Conservation (phyloP, 2,113 vertebrate species). For the Poicephalus meyeri region DNA sequence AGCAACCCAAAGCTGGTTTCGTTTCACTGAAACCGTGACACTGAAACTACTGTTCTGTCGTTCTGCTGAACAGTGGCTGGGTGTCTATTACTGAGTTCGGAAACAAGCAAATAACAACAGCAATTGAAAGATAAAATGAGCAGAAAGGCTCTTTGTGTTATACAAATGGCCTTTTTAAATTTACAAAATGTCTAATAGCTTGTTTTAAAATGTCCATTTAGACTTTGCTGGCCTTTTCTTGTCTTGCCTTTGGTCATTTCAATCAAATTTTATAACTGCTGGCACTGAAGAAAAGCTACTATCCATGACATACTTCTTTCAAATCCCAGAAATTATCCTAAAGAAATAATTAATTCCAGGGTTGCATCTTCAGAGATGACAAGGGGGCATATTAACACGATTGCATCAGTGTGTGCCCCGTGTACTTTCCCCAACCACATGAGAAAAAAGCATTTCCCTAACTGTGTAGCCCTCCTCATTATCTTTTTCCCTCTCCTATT, state of each 20-base stretch:
- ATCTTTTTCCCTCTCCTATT: background rate
- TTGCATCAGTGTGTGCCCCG: background rate
- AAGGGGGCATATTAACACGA: background rate
- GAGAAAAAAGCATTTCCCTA: background rate
- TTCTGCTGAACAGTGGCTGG: background rate
- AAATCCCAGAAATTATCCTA: background rate
- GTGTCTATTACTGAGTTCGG: background rate
- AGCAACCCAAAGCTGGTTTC: slow-evolving; percentile 42
- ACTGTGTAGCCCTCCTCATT: background rate
- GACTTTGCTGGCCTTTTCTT: background rate
- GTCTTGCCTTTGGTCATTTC: slow-evolving; percentile 10
- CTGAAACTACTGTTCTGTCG: slow-evolving; percentile 40
- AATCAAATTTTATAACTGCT: background rate
- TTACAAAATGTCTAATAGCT: background rate
- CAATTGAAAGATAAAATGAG: background rate
- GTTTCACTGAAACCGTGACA: slow-evolving; percentile 51
- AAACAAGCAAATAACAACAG: slow-evolving; percentile 22
- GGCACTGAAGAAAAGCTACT: background rate
- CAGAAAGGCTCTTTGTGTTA: slow-evolving; percentile 16
- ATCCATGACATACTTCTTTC: background rate
- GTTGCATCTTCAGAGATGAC: background rate
- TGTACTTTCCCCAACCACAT: background rate
- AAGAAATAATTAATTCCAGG: background rate
- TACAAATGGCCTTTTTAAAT: background rate
- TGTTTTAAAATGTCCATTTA: background rate